These are phyloP conservation scores for Ctenosaura bakeri DNA, from an alignment of 2,797 vertebrate genomes.

Conservation along the genomic window DNA sequence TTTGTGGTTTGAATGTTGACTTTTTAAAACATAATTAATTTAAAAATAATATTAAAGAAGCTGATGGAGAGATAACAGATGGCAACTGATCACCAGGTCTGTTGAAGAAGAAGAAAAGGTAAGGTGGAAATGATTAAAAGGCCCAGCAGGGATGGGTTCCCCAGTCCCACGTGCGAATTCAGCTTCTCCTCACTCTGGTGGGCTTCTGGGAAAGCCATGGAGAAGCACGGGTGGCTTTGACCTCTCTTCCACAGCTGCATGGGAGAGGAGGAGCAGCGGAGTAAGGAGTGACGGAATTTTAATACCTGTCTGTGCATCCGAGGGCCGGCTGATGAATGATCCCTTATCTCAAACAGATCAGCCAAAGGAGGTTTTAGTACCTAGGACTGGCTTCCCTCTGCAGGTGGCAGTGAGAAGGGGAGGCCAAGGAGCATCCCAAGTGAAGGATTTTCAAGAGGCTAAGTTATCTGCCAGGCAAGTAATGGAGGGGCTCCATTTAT, in stretches of 20 bases:
- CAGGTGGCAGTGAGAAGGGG: not conserved
- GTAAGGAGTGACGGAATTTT: not conserved
- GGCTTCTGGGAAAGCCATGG: not conserved
- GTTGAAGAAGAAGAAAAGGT: not conserved
- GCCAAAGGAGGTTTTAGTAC: not conserved
- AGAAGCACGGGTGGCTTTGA: not conserved
- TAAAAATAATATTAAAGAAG: no score
- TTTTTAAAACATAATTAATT: no score
- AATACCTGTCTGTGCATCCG: not conserved
- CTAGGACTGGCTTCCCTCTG: not conserved
- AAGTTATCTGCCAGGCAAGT: constrained; percentile 19
- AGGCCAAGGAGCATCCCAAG: not conserved
- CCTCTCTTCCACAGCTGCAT: not conserved
- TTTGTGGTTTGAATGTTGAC: no score
- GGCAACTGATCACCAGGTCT: not conserved
- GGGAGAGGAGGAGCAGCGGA: no score
- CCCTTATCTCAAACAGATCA: constrained; percentile 2
- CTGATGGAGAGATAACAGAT: not conserved
- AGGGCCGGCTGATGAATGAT: not conserved
- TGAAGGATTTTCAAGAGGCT: not conserved
- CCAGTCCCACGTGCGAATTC: not conserved
- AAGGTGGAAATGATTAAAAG: not conserved
- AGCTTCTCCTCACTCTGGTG: not conserved
- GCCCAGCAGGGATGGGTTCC: not conserved
- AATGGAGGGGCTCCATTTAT: not conserved